phyloP scores from a whole-genome alignment of 2,888 invertebrate species.

The Xestia rhomboidea region DNA sequence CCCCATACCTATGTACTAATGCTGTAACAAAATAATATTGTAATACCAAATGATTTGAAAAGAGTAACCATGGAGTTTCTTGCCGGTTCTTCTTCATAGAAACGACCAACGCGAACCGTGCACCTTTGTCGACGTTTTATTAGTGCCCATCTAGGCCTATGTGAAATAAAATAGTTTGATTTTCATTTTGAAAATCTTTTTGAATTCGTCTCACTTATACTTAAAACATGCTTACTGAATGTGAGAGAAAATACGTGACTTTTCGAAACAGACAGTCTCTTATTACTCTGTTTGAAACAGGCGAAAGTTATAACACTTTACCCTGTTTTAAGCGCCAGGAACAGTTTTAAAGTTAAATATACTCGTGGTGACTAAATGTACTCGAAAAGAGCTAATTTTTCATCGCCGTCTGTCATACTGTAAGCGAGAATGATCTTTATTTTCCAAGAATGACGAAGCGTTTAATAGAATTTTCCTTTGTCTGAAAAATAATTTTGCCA shows the following conservation, averaged over 20 bases:
- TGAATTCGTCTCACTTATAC: background rate
- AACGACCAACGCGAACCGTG: no score
- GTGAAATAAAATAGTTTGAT: no score
- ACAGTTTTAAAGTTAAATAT: constrained; percentile 39
- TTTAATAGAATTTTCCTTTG: background rate
- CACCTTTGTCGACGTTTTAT: no score
- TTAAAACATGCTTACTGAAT: background rate
- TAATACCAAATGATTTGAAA: no score
- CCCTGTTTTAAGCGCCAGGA: constrained; percentile 4
- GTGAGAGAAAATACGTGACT: background rate
- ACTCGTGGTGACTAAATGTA: constrained; percentile 35
- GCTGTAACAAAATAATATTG: no score
- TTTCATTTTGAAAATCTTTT: background rate
- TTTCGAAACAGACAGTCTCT: constrained; percentile 1
- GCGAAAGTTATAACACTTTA: constrained; percentile 15
- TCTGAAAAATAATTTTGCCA: background rate
- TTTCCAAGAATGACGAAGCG: background rate
- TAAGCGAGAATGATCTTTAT: constrained; percentile 26
- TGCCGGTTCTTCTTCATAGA: no score
- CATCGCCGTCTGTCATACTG: constrained; percentile 14
- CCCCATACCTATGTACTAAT: no score
- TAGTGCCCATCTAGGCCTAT: no score
- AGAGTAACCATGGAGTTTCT: no score
- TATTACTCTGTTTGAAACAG: constrained; percentile 1
- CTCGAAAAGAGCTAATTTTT: constrained; percentile 38